Evolutionary conservation across 2,888 invertebrate genomes (phyloP).

Genomic region (Scaptomyza polygonia): DNA sequence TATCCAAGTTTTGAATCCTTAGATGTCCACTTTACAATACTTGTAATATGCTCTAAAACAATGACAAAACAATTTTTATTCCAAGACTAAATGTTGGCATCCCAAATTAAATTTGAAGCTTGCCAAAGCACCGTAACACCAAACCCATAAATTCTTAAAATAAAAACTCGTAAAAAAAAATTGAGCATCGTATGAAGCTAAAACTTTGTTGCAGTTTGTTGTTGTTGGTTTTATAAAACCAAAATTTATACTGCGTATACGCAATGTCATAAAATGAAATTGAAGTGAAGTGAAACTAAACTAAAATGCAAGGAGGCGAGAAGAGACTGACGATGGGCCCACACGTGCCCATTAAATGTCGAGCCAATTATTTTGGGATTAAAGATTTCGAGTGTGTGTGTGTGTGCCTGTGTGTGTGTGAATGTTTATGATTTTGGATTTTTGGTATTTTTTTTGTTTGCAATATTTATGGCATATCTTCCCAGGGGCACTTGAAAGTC

Average conservation of each 20-base stretch:
- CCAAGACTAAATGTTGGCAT: conserved; percentile 25
- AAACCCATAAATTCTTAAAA: conserved; percentile 37
- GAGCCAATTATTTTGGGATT: conserved; percentile 66
- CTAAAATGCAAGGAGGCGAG: background rate
- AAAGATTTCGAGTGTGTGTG: conserved; percentile 45
- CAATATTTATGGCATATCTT: conserved; percentile 47
- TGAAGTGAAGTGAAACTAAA: conserved; percentile 37
- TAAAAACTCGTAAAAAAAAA: conserved; percentile 24
- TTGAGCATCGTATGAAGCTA: conserved; percentile 12
- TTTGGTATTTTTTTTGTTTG: conserved; percentile 21
- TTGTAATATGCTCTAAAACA: background rate
- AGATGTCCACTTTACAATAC: background rate
- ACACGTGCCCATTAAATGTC: conserved; percentile 54
- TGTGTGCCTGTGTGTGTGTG: background rate
- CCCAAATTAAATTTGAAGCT: conserved; percentile 37
- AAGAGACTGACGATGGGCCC: conserved; percentile 5
- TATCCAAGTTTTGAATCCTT: background rate
- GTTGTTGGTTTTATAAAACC: conserved; percentile 61
- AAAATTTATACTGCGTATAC: conserved; percentile 67
- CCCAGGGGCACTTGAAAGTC: conserved; percentile 48
- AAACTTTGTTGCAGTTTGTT: conserved; percentile 44
- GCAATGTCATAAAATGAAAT: conserved; percentile 66
- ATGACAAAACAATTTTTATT: background rate
- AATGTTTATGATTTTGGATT: conserved; percentile 6
- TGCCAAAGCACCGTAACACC: conserved; percentile 23